Evolutionary conservation across 1,140 invertebrate genomes (phyloP).

Genomic region (Aphelenchoides besseyi): DNA sequence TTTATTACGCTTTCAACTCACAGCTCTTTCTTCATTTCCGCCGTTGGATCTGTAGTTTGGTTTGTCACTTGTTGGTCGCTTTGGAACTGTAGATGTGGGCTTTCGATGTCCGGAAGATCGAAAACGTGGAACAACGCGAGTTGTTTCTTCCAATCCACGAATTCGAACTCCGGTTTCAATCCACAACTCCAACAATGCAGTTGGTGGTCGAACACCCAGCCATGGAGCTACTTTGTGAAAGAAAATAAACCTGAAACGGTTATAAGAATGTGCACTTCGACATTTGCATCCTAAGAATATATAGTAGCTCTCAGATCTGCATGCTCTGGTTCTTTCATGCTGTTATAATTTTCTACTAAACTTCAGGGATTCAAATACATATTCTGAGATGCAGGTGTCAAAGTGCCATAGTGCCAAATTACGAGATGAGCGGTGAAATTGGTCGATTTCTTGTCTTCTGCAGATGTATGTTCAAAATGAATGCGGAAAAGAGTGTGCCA

Average conservation of each 20-base stretch:
- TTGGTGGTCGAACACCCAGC: constrained; percentile 52
- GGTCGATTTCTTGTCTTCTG: constrained; percentile 58
- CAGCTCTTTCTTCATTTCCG: constrained; percentile 4
- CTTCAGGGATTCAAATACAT: too few relatives aligned
- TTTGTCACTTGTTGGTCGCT: constrained; percentile 19
- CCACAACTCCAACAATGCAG: constrained; percentile 56
- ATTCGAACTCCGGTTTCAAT: constrained; percentile 52
- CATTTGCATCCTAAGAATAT: too few relatives aligned
- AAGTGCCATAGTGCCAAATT: too few relatives aligned
- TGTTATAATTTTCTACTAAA: too few relatives aligned
- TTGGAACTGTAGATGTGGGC: background rate
- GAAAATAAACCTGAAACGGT: constrained; percentile 57
- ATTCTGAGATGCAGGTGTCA: too few relatives aligned
- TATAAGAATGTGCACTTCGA: too few relatives aligned
- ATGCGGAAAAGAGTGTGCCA: constrained; percentile 61
- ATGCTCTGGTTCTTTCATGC: too few relatives aligned
- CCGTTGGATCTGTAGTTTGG: background rate
- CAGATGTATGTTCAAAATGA: constrained; percentile 60
- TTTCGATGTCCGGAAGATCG: background rate
- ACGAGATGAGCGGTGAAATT: constrained; percentile 53
- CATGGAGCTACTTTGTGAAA: constrained; percentile 59
- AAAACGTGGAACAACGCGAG: background rate
- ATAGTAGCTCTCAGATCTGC: too few relatives aligned
- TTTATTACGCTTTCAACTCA: constrained; percentile 7
- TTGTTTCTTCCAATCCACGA: constrained; percentile 23